Conservation (phyloP, 2,888 invertebrate species). For the Blomia tropicalis region DNA sequence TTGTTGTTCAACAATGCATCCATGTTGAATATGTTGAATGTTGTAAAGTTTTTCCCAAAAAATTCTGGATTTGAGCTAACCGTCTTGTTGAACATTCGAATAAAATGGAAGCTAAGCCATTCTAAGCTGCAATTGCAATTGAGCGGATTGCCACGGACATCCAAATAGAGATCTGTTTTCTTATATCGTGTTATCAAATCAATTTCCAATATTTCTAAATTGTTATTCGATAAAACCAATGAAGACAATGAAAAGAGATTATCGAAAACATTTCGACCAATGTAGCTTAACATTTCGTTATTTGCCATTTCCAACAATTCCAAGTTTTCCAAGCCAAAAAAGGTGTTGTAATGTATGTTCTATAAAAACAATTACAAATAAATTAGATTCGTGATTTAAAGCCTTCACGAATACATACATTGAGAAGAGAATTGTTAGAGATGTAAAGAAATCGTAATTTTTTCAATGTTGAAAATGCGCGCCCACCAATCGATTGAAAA, state of each 20-base stretch:
- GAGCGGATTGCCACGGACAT: slow-evolving; percentile 64
- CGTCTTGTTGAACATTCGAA: slow-evolving; percentile 9
- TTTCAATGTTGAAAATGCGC: slow-evolving; percentile 55
- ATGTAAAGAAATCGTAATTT: slow-evolving; percentile 57
- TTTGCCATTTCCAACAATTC: slow-evolving; percentile 26
- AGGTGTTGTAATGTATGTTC: slow-evolving; percentile 59
- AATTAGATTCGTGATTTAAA: background rate
- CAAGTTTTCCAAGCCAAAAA: slow-evolving; percentile 54
- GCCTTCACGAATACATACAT: too few species aligned
- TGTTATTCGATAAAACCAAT: slow-evolving; percentile 59
- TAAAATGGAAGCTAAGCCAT: slow-evolving; percentile 45
- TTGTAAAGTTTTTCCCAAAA: background rate
- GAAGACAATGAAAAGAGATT: slow-evolving; percentile 42
- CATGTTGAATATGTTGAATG: background rate
- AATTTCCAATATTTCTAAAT: slow-evolving; percentile 55
- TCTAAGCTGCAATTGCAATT: slow-evolving; percentile 69
- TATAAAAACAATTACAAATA: slow-evolving; percentile 36
- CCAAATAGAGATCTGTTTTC: slow-evolving; percentile 46
- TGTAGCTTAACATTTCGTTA: slow-evolving; percentile 36
- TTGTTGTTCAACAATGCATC: slow-evolving; percentile 12
- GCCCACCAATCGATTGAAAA: slow-evolving; percentile 52
- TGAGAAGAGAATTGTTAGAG: slow-evolving; percentile 44
- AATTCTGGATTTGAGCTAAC: slow-evolving; percentile 13
- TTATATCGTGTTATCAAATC: slow-evolving; percentile 45
- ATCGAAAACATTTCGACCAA: slow-evolving; percentile 27